These are phyloP conservation scores for Scolanthus callimorphus DNA, from an alignment of 92 coral and sea anemone species.

Conservation along the genomic window DNA sequence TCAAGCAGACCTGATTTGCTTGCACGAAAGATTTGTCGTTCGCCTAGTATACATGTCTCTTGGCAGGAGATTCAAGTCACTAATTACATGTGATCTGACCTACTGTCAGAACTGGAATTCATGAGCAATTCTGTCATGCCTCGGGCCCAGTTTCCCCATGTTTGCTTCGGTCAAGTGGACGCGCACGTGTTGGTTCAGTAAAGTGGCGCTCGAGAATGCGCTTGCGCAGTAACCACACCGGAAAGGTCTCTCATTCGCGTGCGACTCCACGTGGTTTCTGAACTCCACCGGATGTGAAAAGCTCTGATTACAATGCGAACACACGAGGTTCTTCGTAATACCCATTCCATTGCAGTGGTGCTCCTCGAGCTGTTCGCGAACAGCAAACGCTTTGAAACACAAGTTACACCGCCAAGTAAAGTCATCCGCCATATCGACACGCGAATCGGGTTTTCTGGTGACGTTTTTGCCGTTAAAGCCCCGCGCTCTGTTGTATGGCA, in stretches of 20 bases:
- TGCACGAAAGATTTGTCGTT: too few relatives aligned
- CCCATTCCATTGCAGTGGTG: slow-evolving; percentile 80
- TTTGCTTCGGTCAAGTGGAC: slow-evolving; percentile 81
- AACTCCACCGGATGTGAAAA: slow-evolving; percentile 85
- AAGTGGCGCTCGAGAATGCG: slow-evolving; percentile 81
- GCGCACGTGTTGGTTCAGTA: slow-evolving; percentile 91
- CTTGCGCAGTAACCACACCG: slow-evolving; percentile 95
- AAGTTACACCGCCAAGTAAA: slow-evolving; percentile 87
- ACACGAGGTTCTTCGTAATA: slow-evolving; percentile 73
- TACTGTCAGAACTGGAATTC: slow-evolving; percentile 49
- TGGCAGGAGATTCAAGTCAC: too few relatives aligned
- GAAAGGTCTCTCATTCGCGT: slow-evolving; percentile 94
- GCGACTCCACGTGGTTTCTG: slow-evolving; percentile 91
- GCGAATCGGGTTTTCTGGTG: slow-evolving; percentile 32
- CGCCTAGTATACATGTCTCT: too few relatives aligned
- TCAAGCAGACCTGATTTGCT: too few relatives aligned
- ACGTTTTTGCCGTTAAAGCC: slow-evolving; percentile 33
- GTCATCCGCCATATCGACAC: slow-evolving; percentile 74
- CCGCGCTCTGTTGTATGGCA: slow-evolving; percentile 79
- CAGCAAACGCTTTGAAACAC: slow-evolving; percentile 87
- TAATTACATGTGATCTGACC: too few relatives aligned
- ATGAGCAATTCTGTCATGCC: slow-evolving; percentile 57
- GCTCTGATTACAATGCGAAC: slow-evolving; percentile 86
- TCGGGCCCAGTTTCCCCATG: slow-evolving; percentile 36
- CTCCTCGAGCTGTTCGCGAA: slow-evolving; percentile 74